Evolutionary conservation across 2,113 vertebrate species (phyloP).

Genomic region (Notarius quadriscutis): DNA sequence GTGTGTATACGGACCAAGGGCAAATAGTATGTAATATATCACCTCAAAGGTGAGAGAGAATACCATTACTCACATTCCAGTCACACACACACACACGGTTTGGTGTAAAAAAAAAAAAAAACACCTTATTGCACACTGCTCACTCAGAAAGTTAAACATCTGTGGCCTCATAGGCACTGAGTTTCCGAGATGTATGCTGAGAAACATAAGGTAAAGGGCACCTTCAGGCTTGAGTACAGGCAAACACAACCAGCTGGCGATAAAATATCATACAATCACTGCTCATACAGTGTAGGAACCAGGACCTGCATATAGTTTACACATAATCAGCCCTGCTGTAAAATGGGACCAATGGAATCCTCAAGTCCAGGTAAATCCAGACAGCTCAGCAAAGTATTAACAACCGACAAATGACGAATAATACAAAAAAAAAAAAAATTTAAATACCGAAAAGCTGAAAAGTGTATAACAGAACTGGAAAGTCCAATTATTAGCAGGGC

Average conservation of each 20-base stretch:
- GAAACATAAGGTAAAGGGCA: constrained; percentile 14
- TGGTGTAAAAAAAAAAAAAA: background rate
- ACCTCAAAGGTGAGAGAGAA: constrained; percentile 55
- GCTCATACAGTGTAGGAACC: constrained; percentile 15
- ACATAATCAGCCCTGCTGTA: constrained; percentile 37
- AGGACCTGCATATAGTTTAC: constrained; percentile 51
- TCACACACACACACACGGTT: constrained; percentile 33
- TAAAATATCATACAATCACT: background rate
- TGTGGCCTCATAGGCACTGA: background rate
- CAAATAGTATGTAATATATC: constrained; percentile 60
- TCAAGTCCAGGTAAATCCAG: constrained; percentile 9
- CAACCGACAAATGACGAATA: constrained; percentile 5
- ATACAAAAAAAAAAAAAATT: constrained; percentile 19
- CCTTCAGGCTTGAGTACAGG: constrained; percentile 22
- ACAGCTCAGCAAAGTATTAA: constrained; percentile 23
- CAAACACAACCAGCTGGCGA: constrained; percentile 16
- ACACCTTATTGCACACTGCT: background rate
- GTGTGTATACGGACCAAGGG: constrained; percentile 41
- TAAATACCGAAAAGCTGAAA: constrained; percentile 25
- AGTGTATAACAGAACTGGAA: constrained; percentile 45
- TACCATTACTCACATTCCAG: constrained; percentile 60
- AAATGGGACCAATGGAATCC: background rate
- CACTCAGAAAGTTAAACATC: constrained; percentile 4
- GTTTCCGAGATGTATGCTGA: background rate
- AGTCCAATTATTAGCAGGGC: constrained; percentile 43